Conservation (phyloP, 2,888 invertebrate genomes). For the Pachydiplax longipennis region DNA sequence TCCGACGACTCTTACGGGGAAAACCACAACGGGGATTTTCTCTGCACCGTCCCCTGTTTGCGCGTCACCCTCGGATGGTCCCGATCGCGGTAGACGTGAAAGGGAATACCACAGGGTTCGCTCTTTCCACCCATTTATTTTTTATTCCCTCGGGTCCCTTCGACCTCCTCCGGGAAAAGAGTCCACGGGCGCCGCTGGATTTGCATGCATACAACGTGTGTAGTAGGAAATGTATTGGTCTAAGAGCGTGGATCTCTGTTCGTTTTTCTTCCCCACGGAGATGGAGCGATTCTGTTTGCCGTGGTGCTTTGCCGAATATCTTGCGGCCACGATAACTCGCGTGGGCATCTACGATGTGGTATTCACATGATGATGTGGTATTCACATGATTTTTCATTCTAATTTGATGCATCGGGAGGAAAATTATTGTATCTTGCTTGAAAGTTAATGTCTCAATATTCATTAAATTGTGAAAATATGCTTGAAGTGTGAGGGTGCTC, state of each 20-base stretch:
- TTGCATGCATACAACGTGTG: background rate
- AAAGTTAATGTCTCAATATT: no score
- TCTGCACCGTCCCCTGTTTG: background rate
- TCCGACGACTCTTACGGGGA: background rate
- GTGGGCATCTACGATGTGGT: background rate
- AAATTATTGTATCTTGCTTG: no score
- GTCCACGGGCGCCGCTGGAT: background rate
- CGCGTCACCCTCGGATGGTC: background rate
- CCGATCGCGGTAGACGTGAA: background rate
- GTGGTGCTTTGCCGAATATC: background rate
- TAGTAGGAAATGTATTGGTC: background rate
- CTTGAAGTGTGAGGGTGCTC: no score
- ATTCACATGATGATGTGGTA: no score
- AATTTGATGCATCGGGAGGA: no score
- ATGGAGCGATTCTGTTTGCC: background rate
- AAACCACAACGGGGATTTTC: constrained; percentile 27
- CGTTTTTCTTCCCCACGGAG: background rate
- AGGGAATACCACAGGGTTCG: background rate
- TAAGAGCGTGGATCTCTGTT: background rate
- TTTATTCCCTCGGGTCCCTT: background rate
- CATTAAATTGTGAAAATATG: no score
- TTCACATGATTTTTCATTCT: no score
- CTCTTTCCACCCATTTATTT: background rate
- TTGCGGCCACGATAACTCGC: background rate
- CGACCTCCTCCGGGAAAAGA: background rate